Evolutionary conservation across 1,140 invertebrate genomes (phyloP), one percentile per base, ranked within the genome.

Genomic region (Sycophaga agraensis): DNA sequence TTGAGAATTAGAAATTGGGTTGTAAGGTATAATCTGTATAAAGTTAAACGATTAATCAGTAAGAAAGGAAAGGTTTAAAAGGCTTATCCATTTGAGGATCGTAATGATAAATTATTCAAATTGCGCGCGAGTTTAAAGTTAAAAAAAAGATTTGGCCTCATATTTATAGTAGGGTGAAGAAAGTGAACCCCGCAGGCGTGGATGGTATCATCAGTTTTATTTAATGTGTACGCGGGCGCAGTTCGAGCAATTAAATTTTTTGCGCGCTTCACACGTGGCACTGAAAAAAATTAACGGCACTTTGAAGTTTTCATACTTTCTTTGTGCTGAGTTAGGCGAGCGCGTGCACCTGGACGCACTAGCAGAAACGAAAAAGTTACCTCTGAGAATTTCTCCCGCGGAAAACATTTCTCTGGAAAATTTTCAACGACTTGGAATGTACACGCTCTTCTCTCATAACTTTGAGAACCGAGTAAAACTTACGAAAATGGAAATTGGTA

Each of bases 231-330:
- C 37, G 40, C 28, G 37, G 42, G 54, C 37, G 49, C 35, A 26
- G 53, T 56, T 51, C 21, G 26, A 16, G 54, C 61, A 63, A 57
- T 63, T 63, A 57, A 57, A 57, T 63, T 63, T 63, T 63, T 63
- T 58, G 39, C 39, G 16, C 28, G 16, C 48, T 26, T 37, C 14
- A 11, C 28, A 31, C 28, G 53, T 2, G 22, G 22, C 24, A 22
- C 4, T n/a, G 53, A 45, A 63, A 50, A 55, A 58, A 63, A 63
- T 53, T 51, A 45, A 45, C 35, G 24, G 37, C 31, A 57, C 54
- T 63, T 63, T 46, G 54, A 63, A 63, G 53, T 63, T 63, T 58
- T 53, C 49, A 46, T 39, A 24, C 39, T 28, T 50, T 24, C 60
- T 17, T 51, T 56, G 35, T 50, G 46, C 35, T 8, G 60, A 17